Evolutionary conservation across 2,888 invertebrate genomes (phyloP).

Genomic region (Pasiphila rectangulata): DNA sequence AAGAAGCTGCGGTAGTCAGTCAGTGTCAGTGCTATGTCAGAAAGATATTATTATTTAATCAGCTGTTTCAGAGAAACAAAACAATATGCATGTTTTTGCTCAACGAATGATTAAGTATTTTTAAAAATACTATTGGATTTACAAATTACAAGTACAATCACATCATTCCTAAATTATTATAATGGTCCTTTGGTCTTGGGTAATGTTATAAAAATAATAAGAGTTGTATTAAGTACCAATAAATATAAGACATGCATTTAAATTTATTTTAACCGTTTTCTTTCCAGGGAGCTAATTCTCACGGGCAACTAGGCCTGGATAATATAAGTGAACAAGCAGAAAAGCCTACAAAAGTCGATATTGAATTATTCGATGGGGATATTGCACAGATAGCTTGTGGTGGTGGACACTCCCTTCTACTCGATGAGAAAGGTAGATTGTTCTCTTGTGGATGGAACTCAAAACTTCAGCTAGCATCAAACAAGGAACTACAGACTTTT

Average conservation of each 20-base stretch:
- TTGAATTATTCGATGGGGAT: constrained; percentile 65
- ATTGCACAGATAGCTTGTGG: constrained; percentile 86
- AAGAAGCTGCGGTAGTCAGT: no score
- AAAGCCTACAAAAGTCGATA: constrained; percentile 71
- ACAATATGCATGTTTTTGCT: no score
- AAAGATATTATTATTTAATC: no score
- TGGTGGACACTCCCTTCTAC: constrained; percentile 87
- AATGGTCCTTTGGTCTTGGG: constrained; percentile 27
- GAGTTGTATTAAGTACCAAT: neutral
- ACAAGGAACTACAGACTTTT: constrained; percentile 76
- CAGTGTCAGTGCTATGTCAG: no score
- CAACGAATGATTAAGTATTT: no score
- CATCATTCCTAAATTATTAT: neutral
- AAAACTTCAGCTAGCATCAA: constrained; percentile 85
- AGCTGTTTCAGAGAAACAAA: no score
- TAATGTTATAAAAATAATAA: constrained; percentile 31
- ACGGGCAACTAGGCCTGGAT: constrained; percentile 89
- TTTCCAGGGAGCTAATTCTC: constrained; percentile 90
- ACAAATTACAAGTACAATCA: neutral
- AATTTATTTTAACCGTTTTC: neutral
- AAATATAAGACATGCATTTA: neutral
- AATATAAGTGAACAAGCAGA: constrained; percentile 84
- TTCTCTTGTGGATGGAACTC: constrained; percentile 90
- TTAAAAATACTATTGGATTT: no score
- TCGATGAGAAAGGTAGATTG: constrained; percentile 84